Evolutionary conservation across 2,113 vertebrate species (phyloP), one percentile per base, ranked within the genome.

Genomic region (Rattus rattus): DNA sequence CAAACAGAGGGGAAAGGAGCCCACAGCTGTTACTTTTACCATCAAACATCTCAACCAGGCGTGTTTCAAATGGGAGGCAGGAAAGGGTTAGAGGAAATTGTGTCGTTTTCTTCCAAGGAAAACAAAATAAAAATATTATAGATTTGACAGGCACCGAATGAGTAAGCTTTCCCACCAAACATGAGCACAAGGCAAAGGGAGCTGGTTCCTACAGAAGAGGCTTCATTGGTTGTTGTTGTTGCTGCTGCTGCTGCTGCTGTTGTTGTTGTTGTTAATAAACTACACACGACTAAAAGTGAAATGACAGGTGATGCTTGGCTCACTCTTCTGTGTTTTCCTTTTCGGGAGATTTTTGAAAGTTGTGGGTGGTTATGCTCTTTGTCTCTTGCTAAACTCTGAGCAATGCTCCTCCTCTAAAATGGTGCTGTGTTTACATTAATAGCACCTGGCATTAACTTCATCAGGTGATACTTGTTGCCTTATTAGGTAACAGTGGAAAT

Each of bases 401-500:
- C 49, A 39, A 87, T 17, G 36, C 87, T 56, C n/a, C 3, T 2
- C 39, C 73, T 20, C 61, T 24, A 13, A 75, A 76, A 52, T 65
- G 1, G 47, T 47, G 69, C 70, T 28, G 9, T 79, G 88, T 95
- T 92, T 95, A 94, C 77, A 65, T 94, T 87, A 86, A 92, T 52
- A 93, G 77, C 12, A 84, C 81, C 89, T 80, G 81, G 69, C 54
- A 96, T 96, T 81, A 95, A 90, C 83, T 94, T 94, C 88, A 91
- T 91, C 92, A 97, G 92, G 94, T 96, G 96, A 87, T 70, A 91
- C 94, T 94, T 80, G 91, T 93, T 92, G 97, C 92, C 97, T 96
- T 97, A 95, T 95, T 96, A 95, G 96, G 94, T 95, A 88, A 96
- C 92, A 96, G 96, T 97, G 93, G 92, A 95, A 97, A 96, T 94